Conservation (phyloP, 1,140 invertebrate genomes). For the Atta texana region DNA sequence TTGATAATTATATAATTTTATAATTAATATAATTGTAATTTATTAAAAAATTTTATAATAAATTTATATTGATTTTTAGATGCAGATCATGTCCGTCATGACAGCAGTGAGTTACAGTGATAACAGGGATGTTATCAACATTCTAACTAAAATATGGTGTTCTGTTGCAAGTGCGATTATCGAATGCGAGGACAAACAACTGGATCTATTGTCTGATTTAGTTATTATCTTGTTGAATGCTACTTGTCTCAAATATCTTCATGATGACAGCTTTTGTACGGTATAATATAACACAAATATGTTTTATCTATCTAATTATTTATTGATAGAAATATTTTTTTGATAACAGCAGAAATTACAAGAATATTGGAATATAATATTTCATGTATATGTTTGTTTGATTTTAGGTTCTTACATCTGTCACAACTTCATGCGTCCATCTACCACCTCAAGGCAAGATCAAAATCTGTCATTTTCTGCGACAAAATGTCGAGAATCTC, state of each 20-base stretch:
- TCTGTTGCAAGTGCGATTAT: constrained; percentile 73
- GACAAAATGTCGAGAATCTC: constrained; percentile 56
- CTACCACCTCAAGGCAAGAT: constrained; percentile 67
- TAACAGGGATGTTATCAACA: constrained; percentile 65
- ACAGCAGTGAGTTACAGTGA: constrained; percentile 53
- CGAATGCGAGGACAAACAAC: constrained; percentile 73
- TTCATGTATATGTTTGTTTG: constrained; percentile 1
- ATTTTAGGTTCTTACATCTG: constrained; percentile 77
- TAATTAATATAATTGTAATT: background rate
- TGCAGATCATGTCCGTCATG: constrained; percentile 66
- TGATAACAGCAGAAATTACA: background rate
- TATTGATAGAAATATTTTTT: background rate
- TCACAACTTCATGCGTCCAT: constrained; percentile 64
- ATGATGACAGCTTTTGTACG: constrained; percentile 57
- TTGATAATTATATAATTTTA: constrained; percentile 11
- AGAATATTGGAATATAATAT: background rate
- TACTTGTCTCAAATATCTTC: constrained; percentile 61
- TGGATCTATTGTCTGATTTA: constrained; percentile 75
- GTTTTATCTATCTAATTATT: background rate
- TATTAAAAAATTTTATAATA: background rate
- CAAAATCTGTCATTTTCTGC: constrained; percentile 75
- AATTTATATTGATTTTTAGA: constrained; percentile 59
- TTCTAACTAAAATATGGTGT: constrained; percentile 77
- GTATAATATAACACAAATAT: constrained; percentile 45
- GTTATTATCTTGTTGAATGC: constrained; percentile 59